phyloP scores from a whole-genome alignment of 2,797 vertebrate species.

The Craterocephalus amniculus region DNA sequence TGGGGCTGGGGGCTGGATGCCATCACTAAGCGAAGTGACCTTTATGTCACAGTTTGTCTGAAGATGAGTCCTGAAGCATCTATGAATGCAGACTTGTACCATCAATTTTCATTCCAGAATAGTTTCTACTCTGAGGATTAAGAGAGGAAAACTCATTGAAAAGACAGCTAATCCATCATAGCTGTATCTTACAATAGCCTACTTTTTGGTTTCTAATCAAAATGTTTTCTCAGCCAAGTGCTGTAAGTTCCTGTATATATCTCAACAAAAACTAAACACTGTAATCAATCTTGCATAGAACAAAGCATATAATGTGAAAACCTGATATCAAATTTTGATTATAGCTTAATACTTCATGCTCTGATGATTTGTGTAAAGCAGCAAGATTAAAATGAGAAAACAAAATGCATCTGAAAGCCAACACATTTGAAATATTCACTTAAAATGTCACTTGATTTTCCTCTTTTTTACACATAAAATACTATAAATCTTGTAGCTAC shows the following conservation, averaged over 20 bases:
- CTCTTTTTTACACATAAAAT: constrained; percentile 1
- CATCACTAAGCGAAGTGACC: constrained; percentile 90
- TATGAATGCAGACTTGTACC: constrained; percentile 83
- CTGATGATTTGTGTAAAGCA: constrained; percentile 8
- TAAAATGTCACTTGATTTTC: not conserved
- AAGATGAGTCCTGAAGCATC: constrained; percentile 87
- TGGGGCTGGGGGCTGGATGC: constrained; percentile 88
- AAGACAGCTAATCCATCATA: constrained; percentile 79
- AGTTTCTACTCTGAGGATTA: constrained; percentile 76
- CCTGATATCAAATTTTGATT: constrained; percentile 10
- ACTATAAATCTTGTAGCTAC: constrained; percentile 3
- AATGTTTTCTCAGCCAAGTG: not conserved
- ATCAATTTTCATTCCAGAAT: constrained; percentile 86
- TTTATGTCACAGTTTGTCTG: constrained; percentile 87
- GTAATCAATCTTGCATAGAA: constrained; percentile 28
- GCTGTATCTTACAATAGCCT: constrained; percentile 10
- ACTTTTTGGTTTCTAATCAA: not conserved
- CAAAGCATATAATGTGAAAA: constrained; percentile 25
- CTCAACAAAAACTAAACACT: not conserved
- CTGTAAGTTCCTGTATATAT: not conserved
- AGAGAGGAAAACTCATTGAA: constrained; percentile 77
- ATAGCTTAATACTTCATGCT: constrained; percentile 3
- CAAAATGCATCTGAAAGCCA: constrained; percentile 15
- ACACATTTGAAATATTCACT: constrained; percentile 1
- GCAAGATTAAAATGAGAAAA: constrained; percentile 4